phyloP scores from a whole-genome alignment of 2,888 invertebrate species.

The Diogma glabrata region DNA sequence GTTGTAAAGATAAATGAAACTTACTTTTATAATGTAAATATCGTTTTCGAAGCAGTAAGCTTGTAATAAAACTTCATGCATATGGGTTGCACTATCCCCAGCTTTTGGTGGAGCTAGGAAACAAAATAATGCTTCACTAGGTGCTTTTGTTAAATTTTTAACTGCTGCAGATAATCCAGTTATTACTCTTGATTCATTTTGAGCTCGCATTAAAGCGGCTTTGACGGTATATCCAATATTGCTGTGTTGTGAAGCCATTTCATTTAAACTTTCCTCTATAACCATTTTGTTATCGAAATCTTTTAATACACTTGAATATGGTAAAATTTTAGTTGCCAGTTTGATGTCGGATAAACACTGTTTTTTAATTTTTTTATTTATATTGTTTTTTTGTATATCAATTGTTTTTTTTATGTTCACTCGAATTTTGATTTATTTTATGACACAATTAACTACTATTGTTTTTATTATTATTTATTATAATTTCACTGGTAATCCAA shows the following conservation, averaged over 20 bases:
- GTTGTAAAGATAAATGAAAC: conserved; percentile 26
- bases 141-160: conserved; percentile 31
- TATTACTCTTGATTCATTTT: conserved; percentile 33
- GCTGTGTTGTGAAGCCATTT: conserved; percentile 21
- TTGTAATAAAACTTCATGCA: conserved; percentile 64
- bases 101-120: conserved; percentile 53
- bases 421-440: too few relatives aligned
- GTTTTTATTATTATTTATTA: too few relatives aligned
- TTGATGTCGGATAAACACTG: too few relatives aligned
- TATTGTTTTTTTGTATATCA: too few relatives aligned
- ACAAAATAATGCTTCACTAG: conserved; percentile 54
- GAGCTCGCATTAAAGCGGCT: conserved; percentile 31
- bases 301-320: conserved; percentile 16
- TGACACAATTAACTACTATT: too few relatives aligned
- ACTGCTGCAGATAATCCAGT: conserved; percentile 34
- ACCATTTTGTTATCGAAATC: conserved; percentile 18
- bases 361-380: too few relatives aligned
- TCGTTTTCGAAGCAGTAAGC: conserved; percentile 71
- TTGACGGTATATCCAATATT: conserved; percentile 31
- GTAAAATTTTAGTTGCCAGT: conserved; percentile 20
- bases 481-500: too few relatives aligned
- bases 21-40: conserved; percentile 57
- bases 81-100: conserved; percentile 64
- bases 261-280: conserved; percentile 16
- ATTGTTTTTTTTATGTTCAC: too few relatives aligned